Conservation (phyloP, 1,140 invertebrate genomes). For the Ostrea edulis region DNA sequence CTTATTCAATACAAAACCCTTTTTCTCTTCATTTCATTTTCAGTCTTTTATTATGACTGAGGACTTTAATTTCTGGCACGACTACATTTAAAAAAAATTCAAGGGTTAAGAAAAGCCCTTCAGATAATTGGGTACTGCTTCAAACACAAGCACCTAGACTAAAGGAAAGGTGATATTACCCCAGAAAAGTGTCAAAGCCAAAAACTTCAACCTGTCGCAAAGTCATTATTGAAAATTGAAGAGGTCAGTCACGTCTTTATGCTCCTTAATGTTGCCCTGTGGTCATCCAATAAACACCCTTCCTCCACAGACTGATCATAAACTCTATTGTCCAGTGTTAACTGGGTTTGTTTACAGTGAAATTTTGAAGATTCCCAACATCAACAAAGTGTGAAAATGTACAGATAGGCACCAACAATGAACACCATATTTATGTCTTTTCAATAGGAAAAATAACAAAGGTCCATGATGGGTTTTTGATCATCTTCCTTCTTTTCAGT, state of each 20-base stretch:
- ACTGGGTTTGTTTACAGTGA: constrained; percentile 24
- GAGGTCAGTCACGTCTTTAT: constrained; percentile 15
- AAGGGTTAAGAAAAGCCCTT: constrained; percentile 19
- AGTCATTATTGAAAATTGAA: constrained; percentile 25
- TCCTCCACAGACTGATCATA: neutral
- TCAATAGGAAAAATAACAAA: constrained; percentile 16
- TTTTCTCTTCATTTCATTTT: constrained; percentile 17
- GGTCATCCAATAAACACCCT: constrained; percentile 17
- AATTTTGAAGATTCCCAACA: constrained; percentile 20
- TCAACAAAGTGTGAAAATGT: constrained; percentile 28
- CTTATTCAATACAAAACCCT: constrained; percentile 5
- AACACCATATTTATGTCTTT: constrained; percentile 4
- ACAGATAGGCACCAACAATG: neutral
- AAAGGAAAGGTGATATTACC: constrained; percentile 1
- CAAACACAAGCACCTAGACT: neutral
- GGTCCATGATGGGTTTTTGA: neutral
- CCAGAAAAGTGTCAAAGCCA: constrained; percentile 7
- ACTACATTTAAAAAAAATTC: neutral
- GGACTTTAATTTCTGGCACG: constrained; percentile 20
- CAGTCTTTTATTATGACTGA: neutral
- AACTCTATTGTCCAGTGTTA: constrained; percentile 10
- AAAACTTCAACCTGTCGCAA: constrained; percentile 18
- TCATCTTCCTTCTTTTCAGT: neutral
- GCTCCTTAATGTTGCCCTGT: constrained; percentile 30
- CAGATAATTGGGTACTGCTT: constrained; percentile 33